A percentile compares a stretch with the other conserved stretches of the same genome.
Evolutionary conservation across 1,140 invertebrate genomes (phyloP).

Genomic region (Ectropis grisescens): DNA sequence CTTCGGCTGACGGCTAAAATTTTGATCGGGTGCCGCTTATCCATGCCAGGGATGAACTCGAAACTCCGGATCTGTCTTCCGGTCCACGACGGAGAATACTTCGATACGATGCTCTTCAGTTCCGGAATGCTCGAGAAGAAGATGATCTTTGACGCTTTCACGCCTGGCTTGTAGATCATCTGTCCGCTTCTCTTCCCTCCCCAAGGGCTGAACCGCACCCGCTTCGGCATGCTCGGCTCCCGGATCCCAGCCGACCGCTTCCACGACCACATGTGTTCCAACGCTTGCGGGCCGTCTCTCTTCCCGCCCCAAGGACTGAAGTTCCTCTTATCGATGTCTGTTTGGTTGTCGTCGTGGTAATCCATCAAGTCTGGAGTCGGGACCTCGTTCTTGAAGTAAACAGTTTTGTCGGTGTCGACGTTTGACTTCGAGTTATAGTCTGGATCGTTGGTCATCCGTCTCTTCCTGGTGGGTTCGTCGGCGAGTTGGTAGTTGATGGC

Average conservation of each 20-base stretch:
- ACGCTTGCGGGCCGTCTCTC: constrained; percentile 15
- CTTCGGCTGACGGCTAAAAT: constrained; percentile 31
- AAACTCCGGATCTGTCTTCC: constrained; percentile 31
- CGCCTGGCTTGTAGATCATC: constrained; percentile 46
- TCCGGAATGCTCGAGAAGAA: constrained; percentile 46
- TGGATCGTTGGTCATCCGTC: constrained; percentile 23
- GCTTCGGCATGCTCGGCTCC: constrained; percentile 58
- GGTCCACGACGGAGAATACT: constrained; percentile 30
- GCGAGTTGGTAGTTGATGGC: constrained; percentile 15
- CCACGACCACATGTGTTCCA: constrained; percentile 53
- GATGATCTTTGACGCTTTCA: constrained; percentile 38
- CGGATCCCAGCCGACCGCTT: constrained; percentile 29
- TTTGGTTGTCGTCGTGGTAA: too few species aligned
- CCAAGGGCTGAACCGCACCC: constrained; percentile 57
- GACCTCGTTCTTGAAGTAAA: constrained; percentile 23
- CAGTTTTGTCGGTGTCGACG: constrained; percentile 28
- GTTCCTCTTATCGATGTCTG: constrained; percentile 31
- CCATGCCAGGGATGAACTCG: constrained; percentile 33
- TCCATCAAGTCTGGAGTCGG: constrained; percentile 1
- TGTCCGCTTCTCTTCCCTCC: constrained; percentile 53
- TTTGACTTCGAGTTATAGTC: constrained; percentile 28
- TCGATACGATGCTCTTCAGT: constrained; percentile 43
- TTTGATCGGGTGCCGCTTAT: constrained; percentile 45
- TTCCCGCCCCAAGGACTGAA: constrained; percentile 63
- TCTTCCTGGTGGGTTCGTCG: constrained; percentile 23